Evolutionary conservation across 2,888 invertebrate species (phyloP), one percentile per base, ranked within the genome.

Genomic region (Tetranychus truncatus): DNA sequence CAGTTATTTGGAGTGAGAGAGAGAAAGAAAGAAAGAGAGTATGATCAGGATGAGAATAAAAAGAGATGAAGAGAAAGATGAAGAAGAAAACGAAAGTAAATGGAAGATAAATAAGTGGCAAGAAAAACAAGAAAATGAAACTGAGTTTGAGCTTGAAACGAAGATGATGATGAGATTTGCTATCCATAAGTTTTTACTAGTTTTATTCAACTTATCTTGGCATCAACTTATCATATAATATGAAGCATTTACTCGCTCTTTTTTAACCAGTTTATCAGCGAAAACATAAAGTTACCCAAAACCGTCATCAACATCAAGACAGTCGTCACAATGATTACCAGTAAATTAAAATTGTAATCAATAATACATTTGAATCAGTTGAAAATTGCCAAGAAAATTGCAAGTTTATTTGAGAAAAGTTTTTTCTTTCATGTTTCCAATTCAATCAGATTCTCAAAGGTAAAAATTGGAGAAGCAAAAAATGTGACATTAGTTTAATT

Each of bases 91-190:
- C 6, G 69, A 69, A 21, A 69, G 34, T 20, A 69, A 24, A 21
- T 11, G 34, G 20, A 11, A 11, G 34, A 69, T 6, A 69, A 11
- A 69, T n/a, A 9, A 69, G 69, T 20, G 69, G 9, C 21, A 69
- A n/a, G 72, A 69, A 69, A 24, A 69, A 69, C 21, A 69, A 24
- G 92, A 71, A 92, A 92, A 87, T 18, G 72, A 44, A 72, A 20
- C 44, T 72, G 46, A 72, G 20, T 72, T 44, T 69, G 34, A 20
- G 69, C 21, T 21, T 11, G 6, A 21, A 69, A 21, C 18, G 67
- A 67, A n/a, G n/a, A 24, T 21, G 67, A 67, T 55, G 55, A 55
- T 55, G 67, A 67, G 67, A 67, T 11, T 67, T 9, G 67, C 20
- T 18, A 9, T 18, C 8, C 8, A 21, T 11, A 67, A 24, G n/a